These are phyloP conservation scores for Campodea augens DNA, from an alignment of 1,140 invertebrate species.

Conservation along the genomic window DNA sequence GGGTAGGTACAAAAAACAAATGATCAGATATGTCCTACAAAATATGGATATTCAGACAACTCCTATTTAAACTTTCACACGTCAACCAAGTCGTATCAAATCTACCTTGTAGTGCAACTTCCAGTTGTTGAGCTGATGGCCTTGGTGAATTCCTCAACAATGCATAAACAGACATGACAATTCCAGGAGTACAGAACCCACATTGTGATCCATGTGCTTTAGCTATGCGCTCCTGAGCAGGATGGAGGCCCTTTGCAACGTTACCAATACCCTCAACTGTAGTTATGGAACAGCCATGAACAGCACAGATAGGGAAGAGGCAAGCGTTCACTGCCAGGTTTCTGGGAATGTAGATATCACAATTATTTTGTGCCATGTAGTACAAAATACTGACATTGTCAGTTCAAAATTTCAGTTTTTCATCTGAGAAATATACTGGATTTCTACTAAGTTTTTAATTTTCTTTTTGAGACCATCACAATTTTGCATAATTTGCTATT, in stretches of 20 bases:
- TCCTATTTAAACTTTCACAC: no score
- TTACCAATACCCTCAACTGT: slow-evolving; percentile 76
- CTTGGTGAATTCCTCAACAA: slow-evolving; percentile 43
- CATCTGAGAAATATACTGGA: no score
- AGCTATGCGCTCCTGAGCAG: slow-evolving; percentile 67
- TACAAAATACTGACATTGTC: no score
- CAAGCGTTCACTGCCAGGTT: slow-evolving; percentile 81
- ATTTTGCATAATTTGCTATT: no score
- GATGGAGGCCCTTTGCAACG: slow-evolving; percentile 46
- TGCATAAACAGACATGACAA: slow-evolving; percentile 88
- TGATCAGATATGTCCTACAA: no score
- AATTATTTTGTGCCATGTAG: neutral
- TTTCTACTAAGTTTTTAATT: slow-evolving; percentile 1
- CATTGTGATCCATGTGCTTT: slow-evolving; percentile 78
- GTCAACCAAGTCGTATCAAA: no score
- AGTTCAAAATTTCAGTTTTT: no score
- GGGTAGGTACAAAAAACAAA: no score
- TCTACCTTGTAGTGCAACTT: slow-evolving; percentile 56
- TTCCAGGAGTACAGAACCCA: slow-evolving; percentile 78
- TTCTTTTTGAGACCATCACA: no score
- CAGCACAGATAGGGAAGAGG: slow-evolving; percentile 55
- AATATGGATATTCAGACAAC: no score
- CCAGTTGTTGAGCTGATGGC: slow-evolving; percentile 45
- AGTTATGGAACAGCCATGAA: slow-evolving; percentile 68
- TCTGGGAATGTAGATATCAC: slow-evolving; percentile 26